Percentiles rank a stretch among this genome's conserved stretches.
phyloP scores from a whole-genome alignment of 2,888 invertebrate genomes.

The Trissolcus brochymenae region DNA sequence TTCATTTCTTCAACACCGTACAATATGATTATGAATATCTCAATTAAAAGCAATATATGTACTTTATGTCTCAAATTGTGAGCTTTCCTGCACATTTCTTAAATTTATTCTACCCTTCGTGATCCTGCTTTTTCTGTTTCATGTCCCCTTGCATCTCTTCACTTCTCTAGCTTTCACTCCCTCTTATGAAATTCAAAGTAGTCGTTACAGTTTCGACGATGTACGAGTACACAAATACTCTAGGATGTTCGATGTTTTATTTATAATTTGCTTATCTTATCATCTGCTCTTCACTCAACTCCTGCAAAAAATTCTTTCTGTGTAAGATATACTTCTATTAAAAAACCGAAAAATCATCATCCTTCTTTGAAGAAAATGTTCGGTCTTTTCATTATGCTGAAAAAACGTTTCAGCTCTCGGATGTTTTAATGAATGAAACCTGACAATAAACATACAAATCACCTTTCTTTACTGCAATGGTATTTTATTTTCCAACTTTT shows the following conservation, averaged over 20 bases:
- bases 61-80: conserved; percentile 38
- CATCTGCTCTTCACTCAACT: conserved; percentile 58
- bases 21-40: conserved; percentile 29
- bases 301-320: conserved; percentile 25
- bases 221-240: conserved; percentile 57
- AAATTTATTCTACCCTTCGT: conserved; percentile 58
- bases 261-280: conserved; percentile 71
- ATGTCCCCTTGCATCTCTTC: conserved; percentile 61
- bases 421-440: not conserved
- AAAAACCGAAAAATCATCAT: not conserved
- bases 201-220: conserved; percentile 71
- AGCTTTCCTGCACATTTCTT: conserved; percentile 32
- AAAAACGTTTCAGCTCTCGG: not conserved
- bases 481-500: not conserved
- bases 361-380: too few species aligned
- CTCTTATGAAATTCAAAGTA: conserved; percentile 75
- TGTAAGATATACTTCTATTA: conserved; percentile 17
- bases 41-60: conserved; percentile 29
- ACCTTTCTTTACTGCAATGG: not conserved
- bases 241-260: conserved; percentile 70
- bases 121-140: conserved; percentile 57
- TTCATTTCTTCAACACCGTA: not conserved
- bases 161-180: conserved; percentile 68
- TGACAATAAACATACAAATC: not conserved
- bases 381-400: not conserved